Evolutionary conservation across 2,888 invertebrate species (phyloP), one percentile per base, ranked within the genome.

Genomic region (Drosophila koepferae): DNA sequence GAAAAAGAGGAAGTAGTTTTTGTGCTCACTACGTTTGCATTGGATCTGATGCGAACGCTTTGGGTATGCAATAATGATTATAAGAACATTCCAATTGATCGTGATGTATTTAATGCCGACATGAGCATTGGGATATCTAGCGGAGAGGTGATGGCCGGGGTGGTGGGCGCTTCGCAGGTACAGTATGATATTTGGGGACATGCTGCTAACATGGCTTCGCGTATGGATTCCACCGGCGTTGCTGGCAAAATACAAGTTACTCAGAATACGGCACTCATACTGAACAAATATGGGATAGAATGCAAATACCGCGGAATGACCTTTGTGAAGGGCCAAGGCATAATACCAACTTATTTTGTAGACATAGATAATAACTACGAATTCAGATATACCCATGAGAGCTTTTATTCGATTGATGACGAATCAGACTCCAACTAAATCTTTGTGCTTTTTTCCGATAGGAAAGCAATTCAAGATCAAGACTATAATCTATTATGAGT

Each of bases 171-270:
- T 0, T 96, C 97, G 68, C 98, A 98, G 91, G 98, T 99, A 0
- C 94, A 98, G 51, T 99, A 98, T 92, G 99, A 99, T 92, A 98
- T 99, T 88, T 99, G 99, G 98, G 99, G 99, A 0, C 97, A 99
- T 92, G 96, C 98, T 0, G 99, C 99, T 0, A 99, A 99, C 92
- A 97, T 99, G 95, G 98, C 99, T 2, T 98, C 98, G 0, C 94
- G 99, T 84, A 98, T 99, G 98, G 98, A 99, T 90, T 97, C 97
- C 0, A 97, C 97, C 0, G 99, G 99, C 8, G 94, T 96, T 75
- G 94, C 96, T 7, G 96, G 97, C 34, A 94, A 94, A 91, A 97
- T 97, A 86, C 97, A 97, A 93, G 96, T 96, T 0, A 96, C 96
- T 28, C 94, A 95, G 89, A 95, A 95, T 58, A 96, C 97, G 0